Conservation (phyloP, 2,113 vertebrate species). For the Callochromis pleurospilus region DNA sequence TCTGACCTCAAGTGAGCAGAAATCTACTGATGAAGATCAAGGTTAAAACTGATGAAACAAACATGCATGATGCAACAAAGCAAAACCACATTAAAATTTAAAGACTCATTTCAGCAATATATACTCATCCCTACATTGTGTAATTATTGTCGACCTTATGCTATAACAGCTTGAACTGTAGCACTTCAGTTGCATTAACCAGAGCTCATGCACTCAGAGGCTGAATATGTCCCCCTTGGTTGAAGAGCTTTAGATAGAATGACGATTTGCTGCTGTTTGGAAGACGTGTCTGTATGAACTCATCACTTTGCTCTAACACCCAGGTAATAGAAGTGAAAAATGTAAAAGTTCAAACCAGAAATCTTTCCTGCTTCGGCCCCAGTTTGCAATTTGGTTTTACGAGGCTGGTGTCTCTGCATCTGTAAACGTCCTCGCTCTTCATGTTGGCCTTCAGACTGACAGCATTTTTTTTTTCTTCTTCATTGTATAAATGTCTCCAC, state of each 20-base stretch:
- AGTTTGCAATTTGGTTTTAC: neutral
- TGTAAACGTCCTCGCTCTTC: neutral
- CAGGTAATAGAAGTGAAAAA: neutral
- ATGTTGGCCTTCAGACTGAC: neutral
- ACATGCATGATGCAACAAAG: neutral
- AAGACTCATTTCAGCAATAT: no score
- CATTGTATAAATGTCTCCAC: conserved; percentile 8
- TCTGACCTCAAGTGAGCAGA: neutral
- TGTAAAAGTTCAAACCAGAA: neutral
- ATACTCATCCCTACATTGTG: neutral
- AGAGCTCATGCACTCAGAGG: neutral
- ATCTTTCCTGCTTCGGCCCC: neutral
- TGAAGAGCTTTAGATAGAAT: neutral
- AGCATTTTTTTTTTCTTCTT: neutral
- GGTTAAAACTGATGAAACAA: neutral
- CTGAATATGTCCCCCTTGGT: neutral
- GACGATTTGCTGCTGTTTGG: neutral
- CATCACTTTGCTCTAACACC: neutral
- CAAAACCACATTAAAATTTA: neutral
- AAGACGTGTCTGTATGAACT: neutral
- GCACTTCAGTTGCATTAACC: rapidly evolving
- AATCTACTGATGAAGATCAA: neutral
- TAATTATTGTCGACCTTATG: neutral
- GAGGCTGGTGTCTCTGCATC: neutral
- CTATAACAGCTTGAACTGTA: neutral